Evolutionary conservation across 2,888 invertebrate genomes (phyloP).

Genomic region (Andrena camellia): DNA sequence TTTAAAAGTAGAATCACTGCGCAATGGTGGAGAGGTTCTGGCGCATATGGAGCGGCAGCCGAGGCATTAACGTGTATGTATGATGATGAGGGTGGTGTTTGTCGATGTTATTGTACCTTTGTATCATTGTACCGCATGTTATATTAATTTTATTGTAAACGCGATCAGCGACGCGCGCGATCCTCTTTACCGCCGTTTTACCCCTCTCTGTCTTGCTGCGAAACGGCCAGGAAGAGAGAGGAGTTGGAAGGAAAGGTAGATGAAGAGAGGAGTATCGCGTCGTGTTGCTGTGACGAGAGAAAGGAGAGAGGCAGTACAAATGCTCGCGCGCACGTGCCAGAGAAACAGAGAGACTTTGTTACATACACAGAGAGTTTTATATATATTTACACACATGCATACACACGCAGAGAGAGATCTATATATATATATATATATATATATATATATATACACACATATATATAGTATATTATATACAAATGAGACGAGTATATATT

Average conservation of each 20-base stretch:
- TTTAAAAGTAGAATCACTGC: too few relatives aligned
- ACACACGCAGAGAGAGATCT: constrained; percentile 30
- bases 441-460: constrained; percentile 34
- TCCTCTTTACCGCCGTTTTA: constrained; percentile 18
- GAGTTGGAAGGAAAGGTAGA: constrained; percentile 41
- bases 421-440: constrained; percentile 48
- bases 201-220: constrained; percentile 22
- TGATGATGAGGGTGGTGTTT: constrained; percentile 2
- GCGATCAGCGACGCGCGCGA: constrained; percentile 31
- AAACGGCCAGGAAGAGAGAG: constrained; percentile 38
- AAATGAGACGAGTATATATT: constrained; percentile 65
- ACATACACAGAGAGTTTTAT: constrained; percentile 24
- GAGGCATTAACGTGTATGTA: not conserved
- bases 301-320: constrained; percentile 28
- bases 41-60: constrained; percentile 1
- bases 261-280: constrained; percentile 42
- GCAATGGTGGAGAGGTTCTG: too few relatives aligned
- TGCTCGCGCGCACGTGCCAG: constrained; percentile 10
- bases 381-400: constrained; percentile 10
- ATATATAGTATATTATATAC: not conserved
- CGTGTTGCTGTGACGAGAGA: constrained; percentile 15
- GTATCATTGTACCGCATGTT: constrained; percentile 59
- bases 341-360: constrained; percentile 49
- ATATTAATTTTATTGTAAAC: constrained; percentile 54
- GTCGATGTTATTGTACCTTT: constrained; percentile 47